Evolutionary conservation across 1,140 invertebrate species (phyloP).

Genomic region (Psilanteris sp.): DNA sequence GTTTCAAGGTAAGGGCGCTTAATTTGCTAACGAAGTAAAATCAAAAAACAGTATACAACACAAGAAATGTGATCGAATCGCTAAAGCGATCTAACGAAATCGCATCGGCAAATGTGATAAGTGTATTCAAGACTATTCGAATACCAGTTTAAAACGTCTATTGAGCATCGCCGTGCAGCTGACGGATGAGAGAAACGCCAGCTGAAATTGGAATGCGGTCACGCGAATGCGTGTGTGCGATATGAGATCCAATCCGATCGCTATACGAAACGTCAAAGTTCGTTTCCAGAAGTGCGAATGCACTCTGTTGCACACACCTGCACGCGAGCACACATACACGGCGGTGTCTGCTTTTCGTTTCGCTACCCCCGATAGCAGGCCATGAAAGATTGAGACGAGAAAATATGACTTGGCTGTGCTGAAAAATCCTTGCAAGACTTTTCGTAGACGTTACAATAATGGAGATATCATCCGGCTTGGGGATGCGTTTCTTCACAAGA

Average conservation of each 20-base stretch:
- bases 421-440: slow-evolving; percentile 67
- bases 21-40: no score
- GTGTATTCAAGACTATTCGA: slow-evolving; percentile 17
- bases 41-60: no score
- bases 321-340: neutral
- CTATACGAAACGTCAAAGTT: slow-evolving; percentile 41
- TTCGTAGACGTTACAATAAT: slow-evolving; percentile 73
- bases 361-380: slow-evolving; percentile 5
- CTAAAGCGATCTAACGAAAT: slow-evolving; percentile 9
- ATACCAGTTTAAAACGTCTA: slow-evolving; percentile 26
- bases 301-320: neutral
- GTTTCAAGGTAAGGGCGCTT: no score
- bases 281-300: slow-evolving; percentile 34
- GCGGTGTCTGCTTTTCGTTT: slow-evolving; percentile 15
- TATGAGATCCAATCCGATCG: slow-evolving; percentile 43
- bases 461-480: slow-evolving; percentile 23
- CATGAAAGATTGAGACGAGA: slow-evolving; percentile 40
- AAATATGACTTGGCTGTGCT: slow-evolving; percentile 53
- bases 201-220: slow-evolving; percentile 55
- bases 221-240: slow-evolving; percentile 44
- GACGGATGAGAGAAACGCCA: slow-evolving; percentile 34
- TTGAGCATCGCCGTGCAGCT: slow-evolving; percentile 18
- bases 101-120: slow-evolving; percentile 19
- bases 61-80: no score
- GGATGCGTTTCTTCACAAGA: slow-evolving; percentile 12